A percentile compares a stretch with the other conserved stretches of the same genome.
Evolutionary conservation across 2,888 invertebrate genomes (phyloP).

Genomic region (Criorhina ranunculi): DNA sequence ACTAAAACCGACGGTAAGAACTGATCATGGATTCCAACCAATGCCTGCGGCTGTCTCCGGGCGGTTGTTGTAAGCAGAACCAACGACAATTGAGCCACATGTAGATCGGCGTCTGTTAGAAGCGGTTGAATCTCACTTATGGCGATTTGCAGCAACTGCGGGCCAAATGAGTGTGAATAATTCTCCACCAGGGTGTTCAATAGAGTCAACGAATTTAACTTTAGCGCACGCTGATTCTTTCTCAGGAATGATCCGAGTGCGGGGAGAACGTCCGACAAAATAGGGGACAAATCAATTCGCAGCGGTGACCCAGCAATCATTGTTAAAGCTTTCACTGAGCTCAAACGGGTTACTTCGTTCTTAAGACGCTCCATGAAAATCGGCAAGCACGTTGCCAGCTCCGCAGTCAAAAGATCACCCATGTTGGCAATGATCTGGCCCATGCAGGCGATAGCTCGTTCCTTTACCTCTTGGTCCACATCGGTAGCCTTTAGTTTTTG

Average conservation of each 20-base stretch:
- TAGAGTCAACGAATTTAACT: conserved; percentile 94
- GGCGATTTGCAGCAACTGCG: conserved; percentile 89
- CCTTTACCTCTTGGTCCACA: conserved; percentile 99
- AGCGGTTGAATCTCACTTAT: conserved; percentile 95
- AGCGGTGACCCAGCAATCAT: conserved; percentile 96
- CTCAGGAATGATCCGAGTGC: conserved; percentile 96
- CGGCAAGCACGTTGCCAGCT: conserved; percentile 94
- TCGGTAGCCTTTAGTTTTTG: conserved; percentile 96
- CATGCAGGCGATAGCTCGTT: conserved; percentile 98
- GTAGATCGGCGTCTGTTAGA: conserved; percentile 96
- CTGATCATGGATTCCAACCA: conserved; percentile 89
- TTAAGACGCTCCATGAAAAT: conserved; percentile 97
- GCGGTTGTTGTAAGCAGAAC: conserved; percentile 93
- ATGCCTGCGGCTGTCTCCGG: conserved; percentile 90
- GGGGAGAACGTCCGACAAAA: conserved; percentile 94
- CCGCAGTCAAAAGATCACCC: conserved; percentile 92
- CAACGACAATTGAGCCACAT: conserved; percentile 97
- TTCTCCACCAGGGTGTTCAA: conserved; percentile 96
- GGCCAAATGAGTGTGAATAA: conserved; percentile 88
- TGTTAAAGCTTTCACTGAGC: conserved; percentile 97
- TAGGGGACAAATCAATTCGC: conserved; percentile 92
- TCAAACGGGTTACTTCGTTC: conserved; percentile 98
- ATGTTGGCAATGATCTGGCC: conserved; percentile 97
- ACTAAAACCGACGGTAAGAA: conserved; percentile 94
- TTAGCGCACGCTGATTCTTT: conserved; percentile 98